phyloP scores from a whole-genome alignment of 1,140 invertebrate species.

The Limonius californicus region DNA sequence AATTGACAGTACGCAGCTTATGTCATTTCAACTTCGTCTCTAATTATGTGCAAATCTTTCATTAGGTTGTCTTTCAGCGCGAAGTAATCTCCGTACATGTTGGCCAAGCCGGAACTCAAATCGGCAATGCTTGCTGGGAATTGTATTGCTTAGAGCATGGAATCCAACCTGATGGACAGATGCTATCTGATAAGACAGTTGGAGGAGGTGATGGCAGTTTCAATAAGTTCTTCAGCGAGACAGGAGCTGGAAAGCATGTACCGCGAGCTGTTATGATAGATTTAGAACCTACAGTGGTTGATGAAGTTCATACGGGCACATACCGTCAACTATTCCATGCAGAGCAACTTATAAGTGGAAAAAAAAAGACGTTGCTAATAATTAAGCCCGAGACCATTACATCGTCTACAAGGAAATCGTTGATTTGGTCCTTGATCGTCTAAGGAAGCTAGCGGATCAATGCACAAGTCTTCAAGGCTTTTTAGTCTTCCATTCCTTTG shows the following conservation, averaged over 20 bases:
- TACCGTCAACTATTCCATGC: slow-evolving; percentile 66
- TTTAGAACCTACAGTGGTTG: slow-evolving; percentile 83
- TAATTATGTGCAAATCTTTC: no score
- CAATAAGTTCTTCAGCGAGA: slow-evolving; percentile 75
- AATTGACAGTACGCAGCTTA: no score
- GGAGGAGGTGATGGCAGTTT: slow-evolving; percentile 69
- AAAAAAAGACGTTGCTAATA: slow-evolving; percentile 69
- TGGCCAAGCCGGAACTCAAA: slow-evolving; percentile 86
- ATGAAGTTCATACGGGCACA: slow-evolving; percentile 79
- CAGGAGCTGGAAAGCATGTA: slow-evolving; percentile 49
- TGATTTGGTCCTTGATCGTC: slow-evolving; percentile 58
- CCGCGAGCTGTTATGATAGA: slow-evolving; percentile 77
- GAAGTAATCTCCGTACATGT: slow-evolving; percentile 86
- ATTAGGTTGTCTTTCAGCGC: no score
- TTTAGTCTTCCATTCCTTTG: slow-evolving; percentile 72
- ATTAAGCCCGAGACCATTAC: slow-evolving; percentile 65
- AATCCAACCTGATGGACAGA: slow-evolving; percentile 82
- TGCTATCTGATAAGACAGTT: slow-evolving; percentile 69
- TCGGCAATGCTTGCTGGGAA: slow-evolving; percentile 84
- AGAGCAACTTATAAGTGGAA: slow-evolving; percentile 38
- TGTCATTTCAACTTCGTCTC: no score
- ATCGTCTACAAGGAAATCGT: slow-evolving; percentile 67
- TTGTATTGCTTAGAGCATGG: slow-evolving; percentile 87
- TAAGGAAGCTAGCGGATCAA: slow-evolving; percentile 61
- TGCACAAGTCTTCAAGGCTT: slow-evolving; percentile 66